These are phyloP conservation scores for Muntiacus muntjak DNA, from an alignment of 2,113 vertebrate species.

Conservation along the genomic window DNA sequence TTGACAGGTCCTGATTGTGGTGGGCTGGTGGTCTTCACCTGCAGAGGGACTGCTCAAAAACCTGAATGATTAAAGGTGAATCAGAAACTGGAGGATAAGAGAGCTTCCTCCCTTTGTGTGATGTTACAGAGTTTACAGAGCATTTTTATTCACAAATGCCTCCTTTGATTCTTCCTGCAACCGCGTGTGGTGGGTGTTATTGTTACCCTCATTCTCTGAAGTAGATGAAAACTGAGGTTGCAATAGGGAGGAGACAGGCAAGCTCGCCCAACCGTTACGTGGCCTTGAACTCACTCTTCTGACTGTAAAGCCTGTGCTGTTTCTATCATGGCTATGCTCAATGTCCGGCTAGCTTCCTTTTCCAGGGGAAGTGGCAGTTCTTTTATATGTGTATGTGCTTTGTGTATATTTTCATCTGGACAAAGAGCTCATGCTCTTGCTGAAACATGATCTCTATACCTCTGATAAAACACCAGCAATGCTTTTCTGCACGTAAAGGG, in stretches of 20 bases:
- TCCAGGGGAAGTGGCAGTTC: not conserved
- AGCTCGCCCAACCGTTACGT: not conserved
- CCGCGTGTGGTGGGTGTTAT: not conserved
- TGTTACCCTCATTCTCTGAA: not conserved
- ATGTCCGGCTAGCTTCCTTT: not conserved
- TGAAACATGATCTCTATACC: not conserved
- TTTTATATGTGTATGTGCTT: not conserved
- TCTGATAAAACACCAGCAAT: not conserved
- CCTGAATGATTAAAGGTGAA: slow-evolving; percentile 22
- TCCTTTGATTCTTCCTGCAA: not conserved
- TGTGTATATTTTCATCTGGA: not conserved
- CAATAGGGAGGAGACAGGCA: not conserved
- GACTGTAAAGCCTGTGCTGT: not conserved
- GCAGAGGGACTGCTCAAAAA: not conserved
- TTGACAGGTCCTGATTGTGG: not conserved
- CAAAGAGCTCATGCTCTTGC: not conserved
- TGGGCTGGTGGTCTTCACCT: slow-evolving; percentile 43
- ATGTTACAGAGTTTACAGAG: slow-evolving; percentile 20
- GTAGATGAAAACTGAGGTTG: not conserved
- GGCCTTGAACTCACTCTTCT: not conserved
- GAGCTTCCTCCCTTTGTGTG: not conserved
- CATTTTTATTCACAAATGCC: not conserved
- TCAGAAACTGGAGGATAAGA: not conserved
- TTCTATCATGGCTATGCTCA: not conserved
- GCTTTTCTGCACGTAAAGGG: not conserved